Base-by-base conservation (phyloP, 2,797 vertebrate genomes). In the Salarias fasciatus region DNA sequence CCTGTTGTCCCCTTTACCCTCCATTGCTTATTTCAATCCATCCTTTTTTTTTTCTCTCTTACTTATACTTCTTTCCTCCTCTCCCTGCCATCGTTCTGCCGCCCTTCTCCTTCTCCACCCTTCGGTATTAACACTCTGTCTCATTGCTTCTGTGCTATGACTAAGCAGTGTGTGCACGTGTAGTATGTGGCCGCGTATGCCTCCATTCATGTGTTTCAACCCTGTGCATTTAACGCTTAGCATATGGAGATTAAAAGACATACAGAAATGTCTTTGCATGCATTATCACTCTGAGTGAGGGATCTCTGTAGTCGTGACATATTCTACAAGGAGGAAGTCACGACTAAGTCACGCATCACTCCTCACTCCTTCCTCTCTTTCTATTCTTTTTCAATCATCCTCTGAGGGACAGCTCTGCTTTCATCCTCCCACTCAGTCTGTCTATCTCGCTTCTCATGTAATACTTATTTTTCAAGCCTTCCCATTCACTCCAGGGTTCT, bases 141-240 rank as follows among this genome's bases (percentile, higher is more conserved):
- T 88, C 72, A 77, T 83, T 73, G 75, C 83, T 75, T 85, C 69
- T 69, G 70, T 84, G 84, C 81, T 74, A 80, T 91, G 90, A 91
- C 90, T 88, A 90, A 90, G 86, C 88, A 89, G 60, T 75, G 75
- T 76, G 78, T 70, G 61, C n/a, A 18, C 61, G 71, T 67, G 45
- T 49, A 18, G 44, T 35, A 38, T 70, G 24, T 56, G 40, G 28
- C 11, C 69, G 15, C 41, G 30, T 35, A 24, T 63, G 45, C 10
- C 8, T 57, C n/a, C 38, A 41, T 61, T 29, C 56, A 43, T 30
- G 35, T 45, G 11, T 60, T 50, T 35, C 42, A 47, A 54, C 61
- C 18, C 49, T 55, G 53, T 29, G 15, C 38, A 9, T 35, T 9
- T 38, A 57, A 29, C 14, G 29, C 29, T 47, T 42, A 8, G 36